Percentiles rank a stretch among this genome's conserved stretches.
These are phyloP conservation scores for Myiozetetes cayanensis DNA, from an alignment of 2,113 vertebrate genomes.

Conservation along the genomic window DNA sequence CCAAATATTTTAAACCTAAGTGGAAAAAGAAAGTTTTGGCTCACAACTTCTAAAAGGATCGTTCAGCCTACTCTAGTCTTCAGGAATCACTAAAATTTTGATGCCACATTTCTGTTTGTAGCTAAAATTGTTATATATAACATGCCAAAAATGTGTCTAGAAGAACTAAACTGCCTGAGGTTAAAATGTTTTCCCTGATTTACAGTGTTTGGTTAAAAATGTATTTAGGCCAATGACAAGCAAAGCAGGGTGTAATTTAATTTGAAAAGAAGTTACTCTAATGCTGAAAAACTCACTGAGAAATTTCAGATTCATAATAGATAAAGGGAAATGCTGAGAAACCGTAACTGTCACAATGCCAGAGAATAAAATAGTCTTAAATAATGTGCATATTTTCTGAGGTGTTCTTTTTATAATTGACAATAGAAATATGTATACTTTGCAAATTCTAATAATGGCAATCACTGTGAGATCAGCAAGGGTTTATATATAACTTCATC, in stretches of 20 bases:
- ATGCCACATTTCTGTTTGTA: not conserved
- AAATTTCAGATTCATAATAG: not conserved
- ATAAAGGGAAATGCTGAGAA: slow-evolving; percentile 27
- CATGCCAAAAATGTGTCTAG: not conserved
- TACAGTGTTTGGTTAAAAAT: slow-evolving; percentile 30
- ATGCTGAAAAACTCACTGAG: not conserved
- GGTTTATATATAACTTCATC: slow-evolving; percentile 40
- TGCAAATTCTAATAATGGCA: slow-evolving; percentile 20
- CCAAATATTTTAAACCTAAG: not conserved
- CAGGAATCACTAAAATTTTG: not conserved
- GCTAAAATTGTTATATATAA: not conserved
- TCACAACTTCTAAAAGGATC: not conserved
- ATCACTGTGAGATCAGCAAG: slow-evolving; percentile 27
- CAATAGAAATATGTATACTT: not conserved
- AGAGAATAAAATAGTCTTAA: not conserved
- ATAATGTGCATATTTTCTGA: slow-evolving; percentile 27
- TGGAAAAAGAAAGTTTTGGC: not conserved
- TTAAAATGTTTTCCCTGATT: slow-evolving; percentile 28
- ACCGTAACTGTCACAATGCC: not conserved
- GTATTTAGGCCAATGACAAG: slow-evolving; percentile 29
- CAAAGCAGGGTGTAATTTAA: slow-evolving; percentile 20
- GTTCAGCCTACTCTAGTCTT: not conserved
- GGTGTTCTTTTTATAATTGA: slow-evolving; percentile 20
- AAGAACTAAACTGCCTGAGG: not conserved
- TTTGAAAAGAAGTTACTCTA: not conserved